Evolutionary conservation across 2,113 vertebrate species (phyloP).

Genomic region (Sigmodon hispidus): DNA sequence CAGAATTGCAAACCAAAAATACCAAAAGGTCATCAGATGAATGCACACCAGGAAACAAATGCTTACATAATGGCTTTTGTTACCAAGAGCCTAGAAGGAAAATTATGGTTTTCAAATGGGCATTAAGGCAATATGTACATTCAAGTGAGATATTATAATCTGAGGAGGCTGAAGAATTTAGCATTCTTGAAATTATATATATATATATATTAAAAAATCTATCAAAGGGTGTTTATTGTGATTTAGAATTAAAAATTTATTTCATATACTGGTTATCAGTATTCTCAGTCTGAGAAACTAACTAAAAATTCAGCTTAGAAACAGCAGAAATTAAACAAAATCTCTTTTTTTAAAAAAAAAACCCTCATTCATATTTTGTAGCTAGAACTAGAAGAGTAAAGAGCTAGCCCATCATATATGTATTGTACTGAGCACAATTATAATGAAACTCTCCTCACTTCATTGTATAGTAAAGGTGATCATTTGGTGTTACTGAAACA

Average conservation of each 20-base stretch:
- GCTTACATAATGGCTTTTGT: not conserved
- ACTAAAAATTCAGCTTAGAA: not conserved
- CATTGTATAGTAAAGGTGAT: not conserved
- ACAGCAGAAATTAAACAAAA: not conserved
- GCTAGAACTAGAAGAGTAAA: not conserved
- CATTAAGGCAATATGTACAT: no score
- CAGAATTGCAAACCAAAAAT: not conserved
- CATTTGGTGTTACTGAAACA: not conserved
- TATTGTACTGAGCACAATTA: not conserved
- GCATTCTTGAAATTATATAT: not conserved
- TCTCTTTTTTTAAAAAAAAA: not conserved
- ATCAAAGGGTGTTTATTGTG: not conserved
- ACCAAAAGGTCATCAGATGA: not conserved
- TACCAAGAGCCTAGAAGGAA: not conserved
- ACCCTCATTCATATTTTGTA: not conserved
- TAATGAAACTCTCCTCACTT: not conserved
- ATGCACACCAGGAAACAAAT: not conserved
- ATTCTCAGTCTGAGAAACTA: not conserved
- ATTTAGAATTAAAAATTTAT: not conserved
- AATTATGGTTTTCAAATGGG: not conserved
- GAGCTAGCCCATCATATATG: not conserved
- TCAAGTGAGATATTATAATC: not conserved
- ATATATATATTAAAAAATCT: not conserved
- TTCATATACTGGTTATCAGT: not conserved
- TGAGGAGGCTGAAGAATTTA: not conserved